Percentiles rank a stretch among this genome's conserved stretches.
These are phyloP conservation scores for Rutilus rutilus DNA, from an alignment of 2,113 vertebrate genomes.

Conservation along the genomic window DNA sequence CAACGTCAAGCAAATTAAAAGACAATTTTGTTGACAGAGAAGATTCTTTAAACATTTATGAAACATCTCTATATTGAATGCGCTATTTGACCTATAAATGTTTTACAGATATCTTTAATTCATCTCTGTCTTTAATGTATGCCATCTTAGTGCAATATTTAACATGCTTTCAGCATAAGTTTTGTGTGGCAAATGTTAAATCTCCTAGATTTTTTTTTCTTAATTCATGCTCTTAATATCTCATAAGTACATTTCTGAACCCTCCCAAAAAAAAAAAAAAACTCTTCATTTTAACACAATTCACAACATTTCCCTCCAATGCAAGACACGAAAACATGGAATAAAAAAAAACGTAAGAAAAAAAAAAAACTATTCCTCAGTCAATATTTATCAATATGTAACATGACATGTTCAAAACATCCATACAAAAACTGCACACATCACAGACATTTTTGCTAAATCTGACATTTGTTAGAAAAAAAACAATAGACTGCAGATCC, in stretches of 20 bases:
- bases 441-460: slow-evolving; percentile 16
- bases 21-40: slow-evolving; percentile 33
- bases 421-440: slow-evolving; percentile 30
- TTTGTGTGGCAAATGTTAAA: slow-evolving; percentile 49
- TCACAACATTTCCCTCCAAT: slow-evolving; percentile 33
- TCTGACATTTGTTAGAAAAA: slow-evolving; percentile 20
- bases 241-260: slow-evolving; percentile 49
- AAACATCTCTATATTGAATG: slow-evolving; percentile 54
- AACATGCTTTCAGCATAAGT: slow-evolving; percentile 63
- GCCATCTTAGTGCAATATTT: slow-evolving; percentile 71
- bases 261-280: neutral
- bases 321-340: slow-evolving; percentile 42
- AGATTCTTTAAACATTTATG: slow-evolving; percentile 29
- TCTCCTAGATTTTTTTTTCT: slow-evolving; percentile 20
- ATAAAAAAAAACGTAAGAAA: neutral
- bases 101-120: slow-evolving; percentile 59
- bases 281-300: slow-evolving; percentile 19
- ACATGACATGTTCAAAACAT: slow-evolving; percentile 31
- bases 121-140: slow-evolving; percentile 59
- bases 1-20: slow-evolving; percentile 30
- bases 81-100: slow-evolving; percentile 59
- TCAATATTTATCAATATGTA: slow-evolving; percentile 33
- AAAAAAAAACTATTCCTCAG: neutral
- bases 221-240: slow-evolving; percentile 61
- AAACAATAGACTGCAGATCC: neutral